Evolutionary conservation across 2,113 vertebrate genomes (phyloP), one percentile per base, ranked within the genome.

Genomic region (Grallaria varia): DNA sequence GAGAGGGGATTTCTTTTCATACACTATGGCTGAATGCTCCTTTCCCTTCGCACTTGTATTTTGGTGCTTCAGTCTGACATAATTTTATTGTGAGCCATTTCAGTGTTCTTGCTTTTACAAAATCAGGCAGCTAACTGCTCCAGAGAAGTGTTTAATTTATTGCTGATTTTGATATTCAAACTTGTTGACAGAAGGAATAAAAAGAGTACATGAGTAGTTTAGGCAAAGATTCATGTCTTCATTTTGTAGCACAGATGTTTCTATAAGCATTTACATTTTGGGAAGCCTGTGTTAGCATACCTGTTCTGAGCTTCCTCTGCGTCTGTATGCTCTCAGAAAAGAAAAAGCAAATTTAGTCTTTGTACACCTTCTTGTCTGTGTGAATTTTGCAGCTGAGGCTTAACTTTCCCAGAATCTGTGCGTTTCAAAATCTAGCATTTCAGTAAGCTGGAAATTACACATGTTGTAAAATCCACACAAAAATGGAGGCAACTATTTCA

Each of bases 291-390:
- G 52, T 78, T 92, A 87, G 44, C 3, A 1, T 84, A 66, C n/a
- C 9, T 77, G 4, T 71, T 85, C 20, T 25, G 53, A 81, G 44
- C 19, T 75, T 96, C 40, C 59, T 82, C 12, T 59, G 13, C 2
- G 3, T 90, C 55, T 74, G 35, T 12, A 4, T 50, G 45, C 58
- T 66, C 45, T 79, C 15, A 25, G 64, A 47, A 62, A 68, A 72
- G 5, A 56, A n/a, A 39, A 79, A 59, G 8, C 6, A 25, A 1
- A 0, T 50, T 71, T 62, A 40, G 19, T 80, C 20, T 73, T 69
- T 28, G 5, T 21, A 13, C 0, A 3, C 10, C 0, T 2, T 10
- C 15, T 89, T 63, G 77, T 71, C 24, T 3, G 6, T 30, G 6
- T 53, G 42, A 62, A 59, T 55, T 74, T 39, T 58, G 2, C 73